These are phyloP conservation scores for Himalopsyche anomala DNA, from an alignment of 2,888 invertebrate species.

Conservation along the genomic window DNA sequence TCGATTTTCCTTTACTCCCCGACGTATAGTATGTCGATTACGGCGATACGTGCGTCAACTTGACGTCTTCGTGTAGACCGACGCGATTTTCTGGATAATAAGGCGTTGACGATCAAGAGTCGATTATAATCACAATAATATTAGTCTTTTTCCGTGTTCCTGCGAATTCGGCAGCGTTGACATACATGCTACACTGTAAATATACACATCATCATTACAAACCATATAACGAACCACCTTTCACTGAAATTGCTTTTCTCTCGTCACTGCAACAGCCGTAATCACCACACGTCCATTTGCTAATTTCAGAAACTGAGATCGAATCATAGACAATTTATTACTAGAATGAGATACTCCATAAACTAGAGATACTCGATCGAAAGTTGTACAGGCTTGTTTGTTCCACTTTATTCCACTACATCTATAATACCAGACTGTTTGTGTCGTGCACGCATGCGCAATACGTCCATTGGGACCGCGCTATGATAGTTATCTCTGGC, in stretches of 20 bases:
- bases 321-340: background rate
- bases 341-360: background rate
- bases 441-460: no score
- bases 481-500: no score
- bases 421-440: no score
- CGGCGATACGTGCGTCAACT: background rate
- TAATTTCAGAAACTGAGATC: background rate
- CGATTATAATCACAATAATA: constrained; percentile 12
- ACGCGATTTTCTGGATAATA: background rate
- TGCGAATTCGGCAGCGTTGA: constrained; percentile 29
- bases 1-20: constrained; percentile 33
- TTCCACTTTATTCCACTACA: no score
- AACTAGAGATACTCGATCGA: no score
- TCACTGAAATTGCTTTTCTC: constrained; percentile 41
- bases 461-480: no score
- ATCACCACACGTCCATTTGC: constrained; percentile 59
- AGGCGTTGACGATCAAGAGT: constrained; percentile 6
- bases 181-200: constrained; percentile 49
- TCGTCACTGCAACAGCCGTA: constrained; percentile 49
- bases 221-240: constrained; percentile 58
- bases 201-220: constrained; percentile 59
- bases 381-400: no score
- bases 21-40: background rate
- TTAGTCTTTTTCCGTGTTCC: constrained; percentile 10
- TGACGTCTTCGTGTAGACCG: background rate